Percentiles rank a stretch among this genome's conserved stretches.
Conservation (phyloP, 2,888 invertebrate species). For the Dynastes hyllus region DNA sequence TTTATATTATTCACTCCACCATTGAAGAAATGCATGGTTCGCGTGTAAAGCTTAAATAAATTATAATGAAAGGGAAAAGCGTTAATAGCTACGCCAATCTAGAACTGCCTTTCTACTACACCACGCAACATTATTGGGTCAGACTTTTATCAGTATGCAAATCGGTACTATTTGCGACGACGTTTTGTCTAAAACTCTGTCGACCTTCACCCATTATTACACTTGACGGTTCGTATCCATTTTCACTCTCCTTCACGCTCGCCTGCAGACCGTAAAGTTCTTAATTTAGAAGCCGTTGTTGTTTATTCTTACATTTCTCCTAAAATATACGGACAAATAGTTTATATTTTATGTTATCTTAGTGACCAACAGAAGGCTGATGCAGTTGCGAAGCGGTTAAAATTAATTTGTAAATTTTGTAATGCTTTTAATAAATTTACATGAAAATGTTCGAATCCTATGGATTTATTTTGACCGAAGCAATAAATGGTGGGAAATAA, state of each 20-base stretch:
- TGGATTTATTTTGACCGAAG: too few species aligned
- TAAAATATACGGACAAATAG: constrained; percentile 23
- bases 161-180: constrained; percentile 30
- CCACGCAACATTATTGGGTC: constrained; percentile 17
- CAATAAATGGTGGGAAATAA: too few species aligned
- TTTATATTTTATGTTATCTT: constrained; percentile 7
- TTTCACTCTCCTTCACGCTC: constrained; percentile 47
- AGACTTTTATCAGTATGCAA: constrained; percentile 42
- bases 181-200: constrained; percentile 22
- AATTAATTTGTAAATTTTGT: too few species aligned
- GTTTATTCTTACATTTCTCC: constrained; percentile 27
- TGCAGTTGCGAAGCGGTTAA: neutral
- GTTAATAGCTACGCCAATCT: constrained; percentile 25
- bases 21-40: neutral
- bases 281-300: constrained; percentile 37
- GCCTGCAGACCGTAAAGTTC: constrained; percentile 44
- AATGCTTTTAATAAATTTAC: too few species aligned
- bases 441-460: too few species aligned
- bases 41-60: constrained; percentile 30
- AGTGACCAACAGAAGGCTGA: neutral
- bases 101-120: constrained; percentile 9
- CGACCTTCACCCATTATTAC: constrained; percentile 48
- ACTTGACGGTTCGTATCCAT: constrained; percentile 44
- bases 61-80: constrained; percentile 34
- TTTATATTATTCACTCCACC: neutral